phyloP scores from a whole-genome alignment of 2,797 vertebrate species.

The Intellagama lesueurii region DNA sequence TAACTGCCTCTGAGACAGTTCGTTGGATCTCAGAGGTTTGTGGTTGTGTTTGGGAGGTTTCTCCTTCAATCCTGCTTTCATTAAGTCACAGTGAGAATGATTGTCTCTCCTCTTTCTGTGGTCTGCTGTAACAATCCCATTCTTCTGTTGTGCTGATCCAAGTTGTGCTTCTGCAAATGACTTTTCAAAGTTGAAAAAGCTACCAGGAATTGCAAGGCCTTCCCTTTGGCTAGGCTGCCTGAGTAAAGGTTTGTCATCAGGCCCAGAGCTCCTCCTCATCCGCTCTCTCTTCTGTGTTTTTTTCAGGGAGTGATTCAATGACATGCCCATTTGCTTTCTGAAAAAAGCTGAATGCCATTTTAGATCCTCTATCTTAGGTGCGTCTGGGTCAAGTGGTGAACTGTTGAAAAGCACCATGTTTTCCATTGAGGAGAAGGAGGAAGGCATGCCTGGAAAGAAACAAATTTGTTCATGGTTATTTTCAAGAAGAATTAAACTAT shows the following conservation, averaged over 20 bases:
- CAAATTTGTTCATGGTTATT: neutral
- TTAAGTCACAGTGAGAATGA: slow-evolving; percentile 74
- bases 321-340: slow-evolving; percentile 82
- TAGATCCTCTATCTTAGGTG: slow-evolving; percentile 81
- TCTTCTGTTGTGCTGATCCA: slow-evolving; percentile 75
- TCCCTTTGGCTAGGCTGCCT: slow-evolving; percentile 66
- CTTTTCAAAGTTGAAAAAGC: slow-evolving; percentile 74
- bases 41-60: slow-evolving; percentile 80
- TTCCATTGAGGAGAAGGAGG: slow-evolving; percentile 74
- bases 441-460: slow-evolving; percentile 76
- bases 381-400: slow-evolving; percentile 72
- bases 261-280: slow-evolving; percentile 53
- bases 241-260: slow-evolving; percentile 45
- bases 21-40: slow-evolving; percentile 78
- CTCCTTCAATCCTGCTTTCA: slow-evolving; percentile 79
- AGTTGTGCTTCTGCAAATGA: slow-evolving; percentile 72
- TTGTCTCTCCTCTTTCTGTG: slow-evolving; percentile 78
- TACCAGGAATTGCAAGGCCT: slow-evolving; percentile 37
- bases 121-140: slow-evolving; percentile 62
- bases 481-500: neutral
- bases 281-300: slow-evolving; percentile 73
- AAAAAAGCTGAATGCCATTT: slow-evolving; percentile 85
- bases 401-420: slow-evolving; percentile 80
- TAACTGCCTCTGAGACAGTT: slow-evolving; percentile 82
- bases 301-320: slow-evolving; percentile 75